Base-by-base conservation (phyloP, 2,888 invertebrate genomes). In the Epinotia nisella region DNA sequence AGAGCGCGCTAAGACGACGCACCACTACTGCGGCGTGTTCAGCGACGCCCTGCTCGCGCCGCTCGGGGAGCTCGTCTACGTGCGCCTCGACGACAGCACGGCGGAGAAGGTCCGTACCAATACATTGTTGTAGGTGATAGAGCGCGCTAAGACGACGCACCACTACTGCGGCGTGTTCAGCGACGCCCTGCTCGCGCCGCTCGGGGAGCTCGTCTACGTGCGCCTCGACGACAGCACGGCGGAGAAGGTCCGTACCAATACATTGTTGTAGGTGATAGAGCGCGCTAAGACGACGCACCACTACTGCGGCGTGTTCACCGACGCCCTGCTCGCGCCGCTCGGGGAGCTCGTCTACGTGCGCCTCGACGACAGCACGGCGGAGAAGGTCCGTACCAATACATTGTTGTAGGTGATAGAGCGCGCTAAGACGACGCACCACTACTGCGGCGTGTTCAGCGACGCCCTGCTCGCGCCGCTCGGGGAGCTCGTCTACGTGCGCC, bases 141-240 rank as follows among this genome's bases (percentile, higher is more conserved):
- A 83, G 76, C 61, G 69, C 3, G 78, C 87, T 0, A 74, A 70
- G 21, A 85, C 70, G 19, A 92, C 93, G 51, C 93, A 93, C 78
- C 93, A 93, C 80, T 93, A 91, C 83, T 89, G 89, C 82, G 93
- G 83, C 78, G 77, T 93, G 53, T 93, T 93, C 85, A 85, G 92
- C 13, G 89, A 90, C 1, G 80, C 88, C 55, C 17, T 85, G 69
- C 80, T 93, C 75, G 88, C 90, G 72, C 91, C 92, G 62, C 87
- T 92, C 1, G 90, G 81, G 0, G 93, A 93, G 76, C 87, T 92
- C 11, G 92, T 85, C 0, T 93, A 85, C 80, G 92, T 93, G 19
- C 79, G 93, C 10, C 77, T 93, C 4, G 92, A 92, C 74, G 90
- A 90, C 21, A 83, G 80, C 75, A 82, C 82, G 0, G 92, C 90